These are phyloP conservation scores for Polymixis flavicincta DNA, from an alignment of 2,888 invertebrate species.

Conservation along the genomic window DNA sequence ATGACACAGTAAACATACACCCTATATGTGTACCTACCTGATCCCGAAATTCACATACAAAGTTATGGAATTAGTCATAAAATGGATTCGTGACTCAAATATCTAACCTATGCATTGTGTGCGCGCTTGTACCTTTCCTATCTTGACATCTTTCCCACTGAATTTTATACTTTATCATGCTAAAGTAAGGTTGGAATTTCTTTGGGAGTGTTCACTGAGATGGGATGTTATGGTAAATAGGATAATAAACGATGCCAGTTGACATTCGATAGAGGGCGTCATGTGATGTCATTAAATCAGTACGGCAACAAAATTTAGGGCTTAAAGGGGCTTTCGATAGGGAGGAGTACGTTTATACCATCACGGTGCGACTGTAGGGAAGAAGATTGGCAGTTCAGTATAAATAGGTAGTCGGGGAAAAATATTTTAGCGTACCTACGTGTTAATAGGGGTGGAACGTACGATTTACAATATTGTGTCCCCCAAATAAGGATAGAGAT, in stretches of 20 bases:
- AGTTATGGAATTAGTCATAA: slow-evolving; percentile 91
- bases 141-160: background rate
- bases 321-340: slow-evolving; percentile 81
- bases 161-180: slow-evolving; percentile 51
- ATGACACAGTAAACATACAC: slow-evolving; percentile 85
- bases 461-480: slow-evolving; percentile 15
- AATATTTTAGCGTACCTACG: slow-evolving; percentile 60
- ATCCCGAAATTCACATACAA: slow-evolving; percentile 90
- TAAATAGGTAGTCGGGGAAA: slow-evolving; percentile 53
- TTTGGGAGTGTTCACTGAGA: background rate
- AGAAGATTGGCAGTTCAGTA: slow-evolving; percentile 60
- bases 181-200: slow-evolving; percentile 24
- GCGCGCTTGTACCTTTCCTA: slow-evolving; percentile 58
- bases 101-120: slow-evolving; percentile 86
- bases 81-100: slow-evolving; percentile 91
- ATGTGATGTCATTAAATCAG: slow-evolving; percentile 90
- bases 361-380: slow-evolving; percentile 65
- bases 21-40: slow-evolving; percentile 78
- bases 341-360: slow-evolving; percentile 71
- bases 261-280: slow-evolving; percentile 90
- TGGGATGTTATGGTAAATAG: slow-evolving; percentile 59
- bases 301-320: slow-evolving; percentile 87
- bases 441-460: slow-evolving; percentile 43
- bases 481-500: background rate
- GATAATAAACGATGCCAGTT: slow-evolving; percentile 83